Base-by-base conservation (phyloP, 30 jellyfish, hydroid and myxozoan species). In the Aurelia aurita region DNA sequence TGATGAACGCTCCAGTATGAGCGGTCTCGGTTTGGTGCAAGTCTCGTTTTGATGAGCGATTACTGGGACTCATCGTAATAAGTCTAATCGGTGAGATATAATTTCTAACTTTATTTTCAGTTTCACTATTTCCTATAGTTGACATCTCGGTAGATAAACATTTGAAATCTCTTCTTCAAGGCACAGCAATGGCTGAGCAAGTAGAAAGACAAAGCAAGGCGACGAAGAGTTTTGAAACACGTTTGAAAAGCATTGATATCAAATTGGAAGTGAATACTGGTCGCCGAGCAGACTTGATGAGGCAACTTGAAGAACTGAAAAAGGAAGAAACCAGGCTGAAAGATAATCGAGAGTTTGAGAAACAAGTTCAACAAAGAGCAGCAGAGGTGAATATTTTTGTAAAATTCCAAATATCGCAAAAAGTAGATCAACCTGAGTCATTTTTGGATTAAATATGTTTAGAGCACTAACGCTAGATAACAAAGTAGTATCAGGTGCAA, bases 331-430 rank as follows among this genome's bases (percentile, higher is more conserved):
- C 25, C 15, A 23, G 69, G 46, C 44, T 84, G 53, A 31, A 61
- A 49, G 63, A 84, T 26, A 73, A 70, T 21, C 58, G 77, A 28
- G 62, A 21, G 22, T 49, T 84, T 53, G 87, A 84, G 47, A 28
- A 3, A 20, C 72, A 84, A 63, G 87, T 84, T 14, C 93, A 84
- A 63, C 66, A 84, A 15, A 61, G 82, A 58, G 93, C 93, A 9
- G 39, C 68, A 6, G 54, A 84, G 70, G 93, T 84, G 35, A 58
- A 67, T 58, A 2, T 54, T 13, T 25, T 49, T 59, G 21, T 21
- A 15, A 18, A 21, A 69, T 68, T 68, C 46, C 46, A 34, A 34
- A 34, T 34, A 2, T 10, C 46, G 6, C 7, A 34, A 34, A n/a
- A n/a, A n/a, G n/a, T n/a, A n/a, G n/a, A n/a, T n/a, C n/a, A n/a